These are phyloP conservation scores for Xanthia togata DNA, from an alignment of 2,888 invertebrate genomes.

Conservation along the genomic window DNA sequence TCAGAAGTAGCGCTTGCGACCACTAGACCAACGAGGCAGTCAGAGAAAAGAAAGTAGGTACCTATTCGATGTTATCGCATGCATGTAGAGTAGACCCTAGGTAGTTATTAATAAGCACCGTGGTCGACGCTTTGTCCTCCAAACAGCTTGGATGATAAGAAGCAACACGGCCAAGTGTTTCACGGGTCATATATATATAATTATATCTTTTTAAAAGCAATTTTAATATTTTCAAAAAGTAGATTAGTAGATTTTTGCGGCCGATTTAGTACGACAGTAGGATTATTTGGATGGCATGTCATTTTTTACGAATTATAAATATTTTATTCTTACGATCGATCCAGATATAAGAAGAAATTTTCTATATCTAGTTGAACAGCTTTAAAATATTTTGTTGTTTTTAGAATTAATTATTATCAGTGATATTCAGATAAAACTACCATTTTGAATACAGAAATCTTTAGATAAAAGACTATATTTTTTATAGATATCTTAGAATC, in stretches of 20 bases:
- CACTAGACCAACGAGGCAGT: too few species aligned
- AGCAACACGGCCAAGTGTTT: not conserved
- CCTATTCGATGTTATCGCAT: not conserved
- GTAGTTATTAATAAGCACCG: not conserved
- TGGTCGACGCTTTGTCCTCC: not conserved
- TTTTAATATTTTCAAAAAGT: conserved; percentile 26
- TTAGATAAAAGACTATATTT: conserved; percentile 60
- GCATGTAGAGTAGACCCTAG: not conserved
- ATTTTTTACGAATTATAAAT: conserved; percentile 32
- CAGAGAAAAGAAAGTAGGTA: not conserved
- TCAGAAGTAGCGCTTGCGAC: too few species aligned
- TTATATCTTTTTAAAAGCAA: conserved; percentile 5
- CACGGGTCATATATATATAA: not conserved
- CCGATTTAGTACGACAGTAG: conserved; percentile 17
- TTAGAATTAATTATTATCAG: conserved; percentile 63
- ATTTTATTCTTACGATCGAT: conserved; percentile 29
- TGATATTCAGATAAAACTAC: conserved; percentile 65
- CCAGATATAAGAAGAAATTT: conserved; percentile 46
- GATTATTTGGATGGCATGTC: conserved; percentile 45
- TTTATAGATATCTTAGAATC: conserved; percentile 55
- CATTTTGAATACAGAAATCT: conserved; percentile 60
- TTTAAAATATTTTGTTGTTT: conserved; percentile 53
- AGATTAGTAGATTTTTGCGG: not conserved
- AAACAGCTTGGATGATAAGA: not conserved
- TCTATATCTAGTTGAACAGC: conserved; percentile 57